phyloP scores from a whole-genome alignment of 2,888 invertebrate genomes.

The Meloe dianella region DNA sequence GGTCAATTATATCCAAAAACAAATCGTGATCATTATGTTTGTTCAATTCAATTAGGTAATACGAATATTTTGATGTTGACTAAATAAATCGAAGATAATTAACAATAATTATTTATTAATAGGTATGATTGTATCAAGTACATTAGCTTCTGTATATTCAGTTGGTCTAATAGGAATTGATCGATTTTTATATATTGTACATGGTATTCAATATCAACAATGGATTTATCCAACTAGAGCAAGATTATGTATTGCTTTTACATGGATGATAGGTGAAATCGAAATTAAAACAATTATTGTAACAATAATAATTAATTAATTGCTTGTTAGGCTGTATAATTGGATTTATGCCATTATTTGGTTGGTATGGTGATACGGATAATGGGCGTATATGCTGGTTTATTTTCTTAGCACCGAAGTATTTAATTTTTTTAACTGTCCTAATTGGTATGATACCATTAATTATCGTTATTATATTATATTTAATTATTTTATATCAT shows the following conservation, averaged over 20 bases:
- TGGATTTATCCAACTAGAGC: conserved; percentile 67
- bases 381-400: conserved; percentile 66
- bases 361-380: conserved; percentile 64
- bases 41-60: conserved; percentile 59
- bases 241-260: conserved; percentile 62
- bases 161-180: conserved; percentile 70
- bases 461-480: conserved; percentile 60
- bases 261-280: conserved; percentile 66
- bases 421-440: conserved; percentile 64
- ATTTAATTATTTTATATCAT: conserved; percentile 65
- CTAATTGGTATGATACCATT: conserved; percentile 64
- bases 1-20: conserved; percentile 59
- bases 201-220: conserved; percentile 68
- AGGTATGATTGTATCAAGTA: conserved; percentile 70
- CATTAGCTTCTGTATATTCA: conserved; percentile 69
- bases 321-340: conserved; percentile 63
- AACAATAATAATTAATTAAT: conserved; percentile 13
- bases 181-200: conserved; percentile 69
- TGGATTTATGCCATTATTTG: conserved; percentile 67
- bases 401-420: conserved; percentile 64
- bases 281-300: not conserved
- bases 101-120: conserved; percentile 34
- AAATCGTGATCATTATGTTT: conserved; percentile 54
- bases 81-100: no score
- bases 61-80: not conserved